These are phyloP conservation scores for Hemaris fuciformis DNA, from an alignment of 2,888 invertebrate species.

Conservation along the genomic window DNA sequence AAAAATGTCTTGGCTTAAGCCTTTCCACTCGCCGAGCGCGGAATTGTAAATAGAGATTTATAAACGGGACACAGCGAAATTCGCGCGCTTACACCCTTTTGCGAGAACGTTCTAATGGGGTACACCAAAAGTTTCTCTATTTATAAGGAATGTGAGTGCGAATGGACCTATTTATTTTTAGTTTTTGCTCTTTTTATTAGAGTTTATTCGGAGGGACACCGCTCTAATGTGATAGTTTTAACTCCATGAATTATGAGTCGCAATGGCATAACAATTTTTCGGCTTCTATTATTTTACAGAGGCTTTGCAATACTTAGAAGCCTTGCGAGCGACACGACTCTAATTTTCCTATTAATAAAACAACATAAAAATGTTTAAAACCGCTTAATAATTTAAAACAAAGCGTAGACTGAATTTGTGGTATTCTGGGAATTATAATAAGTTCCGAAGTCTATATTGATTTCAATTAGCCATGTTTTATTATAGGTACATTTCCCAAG, in stretches of 20 bases:
- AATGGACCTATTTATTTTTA: conserved; percentile 24
- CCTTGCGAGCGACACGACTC: no score
- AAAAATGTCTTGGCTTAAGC: conserved; percentile 79
- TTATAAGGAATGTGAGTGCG: conserved; percentile 19
- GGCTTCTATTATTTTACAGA: no score
- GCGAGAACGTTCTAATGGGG: conserved; percentile 43
- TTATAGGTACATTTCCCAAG: no score
- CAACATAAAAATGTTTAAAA: no score
- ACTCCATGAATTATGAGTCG: neutral
- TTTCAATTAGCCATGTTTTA: no score
- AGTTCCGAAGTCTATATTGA: no score
- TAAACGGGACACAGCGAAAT: conserved; percentile 70
- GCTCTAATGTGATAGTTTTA: neutral
- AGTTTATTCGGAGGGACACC: neutral
- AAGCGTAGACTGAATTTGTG: no score
- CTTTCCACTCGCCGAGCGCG: conserved; percentile 69
- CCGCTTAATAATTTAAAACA: no score
- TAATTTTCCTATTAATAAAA: no score
- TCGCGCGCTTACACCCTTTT: conserved; percentile 56
- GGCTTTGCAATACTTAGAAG: no score
- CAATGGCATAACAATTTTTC: neutral
- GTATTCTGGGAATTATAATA: no score
- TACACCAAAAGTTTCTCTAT: conserved; percentile 45
- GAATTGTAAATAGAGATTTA: conserved; percentile 80
- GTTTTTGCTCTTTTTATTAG: neutral